Base-by-base conservation (phyloP, 2,113 vertebrate genomes). In the Nothoprocta pentlandii region DNA sequence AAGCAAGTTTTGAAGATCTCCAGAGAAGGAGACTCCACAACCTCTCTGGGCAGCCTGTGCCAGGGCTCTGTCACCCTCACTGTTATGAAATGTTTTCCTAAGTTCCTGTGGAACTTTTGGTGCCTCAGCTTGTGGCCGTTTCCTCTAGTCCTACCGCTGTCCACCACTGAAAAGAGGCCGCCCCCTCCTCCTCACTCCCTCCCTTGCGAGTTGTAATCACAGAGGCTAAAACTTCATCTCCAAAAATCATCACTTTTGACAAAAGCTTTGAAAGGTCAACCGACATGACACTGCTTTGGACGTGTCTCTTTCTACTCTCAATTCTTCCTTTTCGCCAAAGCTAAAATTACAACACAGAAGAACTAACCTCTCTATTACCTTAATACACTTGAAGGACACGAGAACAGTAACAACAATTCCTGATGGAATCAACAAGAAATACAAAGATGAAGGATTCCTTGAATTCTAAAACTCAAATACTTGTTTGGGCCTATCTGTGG, bases 401-500 rank as follows among this genome's bases (percentile, higher is more conserved):
- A 71, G 20, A 80, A 30, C 15, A 12, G 10, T 4, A 58, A 51
- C 19, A 58, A 49, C 9, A 73, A 66, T 8, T 12, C n/a, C 42
- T 61, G 30, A 49, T 36, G 59, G 23, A 8, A 49, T 58, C 30
- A 89, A 12, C 16, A 79, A 76, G 51, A 81, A 87, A 68, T 26
- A 16, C 1, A 67, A 80, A 63, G 2, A 42, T 32, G 21, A 32
- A 47, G 46, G 66, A 69, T 34, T 69, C 32, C 8, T 58, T n/a
- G 30, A 47, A 77, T 32, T 54, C 64, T 26, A 59, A 70, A 39
- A 41, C n/a, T 42, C 7, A 2, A 30, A 21, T 63, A 54, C 12
- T 58, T 82, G 28, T 25, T 84, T 30, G 53, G 67, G n/a, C 62
- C 0, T 0, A 73, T 7, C 14, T 1, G 2, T 25, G 16, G 58